Base-by-base conservation (phyloP, 92 coral and sea anemone species). In the Paramuricea clavata region DNA sequence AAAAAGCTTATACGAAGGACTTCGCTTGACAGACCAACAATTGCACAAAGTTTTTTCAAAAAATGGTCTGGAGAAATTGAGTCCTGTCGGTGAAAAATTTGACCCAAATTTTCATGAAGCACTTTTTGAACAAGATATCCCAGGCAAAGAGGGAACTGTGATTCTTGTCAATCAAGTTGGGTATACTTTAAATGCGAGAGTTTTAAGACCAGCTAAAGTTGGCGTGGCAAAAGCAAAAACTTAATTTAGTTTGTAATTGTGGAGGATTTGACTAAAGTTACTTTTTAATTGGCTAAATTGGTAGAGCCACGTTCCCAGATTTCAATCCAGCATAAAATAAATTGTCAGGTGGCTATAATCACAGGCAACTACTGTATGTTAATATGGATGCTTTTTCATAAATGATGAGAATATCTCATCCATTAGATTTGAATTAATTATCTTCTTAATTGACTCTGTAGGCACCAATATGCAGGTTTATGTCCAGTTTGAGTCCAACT, bases 51-150 rank as follows among this genome's bases (percentile, higher is more conserved):
- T 97, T 33, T 93, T 97, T 76, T 56, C 78, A 12, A 97, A 93
- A 78, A 97, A 97, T 93, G 98, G 98, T 39, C 86, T 97, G 12
- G 94, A 97, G 85, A 97, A 94, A 88, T 76, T 94, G 62, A 91
- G 88, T 83, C 98, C 99, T 4, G 32, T 94, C 19, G 93, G 94
- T 42, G 98, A 97, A 64, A 97, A 94, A 87, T 97, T 97, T 91
- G 93, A 97, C 71, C 99, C 99, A 0, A 88, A 97, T 59, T 94
- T 87, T 47, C 99, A 97, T 69, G 99, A 97, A 69, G 99, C 99
- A 6, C 89, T 97, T 76, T 97, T 97, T 79, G 95, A 94, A 76
- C 83, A 94, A 62, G 92, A 91, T 10, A 83, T 94, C 64, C 98
- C 99, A 9, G 98, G 92, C 72, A 97, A 94, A 73, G 95, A 93